phyloP scores from a whole-genome alignment of 2,888 invertebrate species.

The Caenorhabditis sp. region DNA sequence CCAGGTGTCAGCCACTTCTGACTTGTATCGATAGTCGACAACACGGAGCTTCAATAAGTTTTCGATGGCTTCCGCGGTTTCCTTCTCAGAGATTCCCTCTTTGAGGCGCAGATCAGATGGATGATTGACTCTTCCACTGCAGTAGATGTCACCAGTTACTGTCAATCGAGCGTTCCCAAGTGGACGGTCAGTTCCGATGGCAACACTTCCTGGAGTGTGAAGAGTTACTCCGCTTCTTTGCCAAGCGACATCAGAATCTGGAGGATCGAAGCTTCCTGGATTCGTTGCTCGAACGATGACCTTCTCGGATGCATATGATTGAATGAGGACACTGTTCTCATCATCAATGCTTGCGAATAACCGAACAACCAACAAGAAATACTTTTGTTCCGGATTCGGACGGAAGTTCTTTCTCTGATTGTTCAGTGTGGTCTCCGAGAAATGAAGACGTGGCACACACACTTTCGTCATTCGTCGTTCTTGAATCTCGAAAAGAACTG shows the following conservation, averaged over 20 bases:
- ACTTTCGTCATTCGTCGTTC: constrained; percentile 91
- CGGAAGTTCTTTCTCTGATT: constrained; percentile 99
- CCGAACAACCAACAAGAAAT: constrained; percentile 71
- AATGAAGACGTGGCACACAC: constrained; percentile 96
- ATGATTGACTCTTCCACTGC: constrained; percentile 92
- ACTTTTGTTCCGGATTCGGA: constrained; percentile 97
- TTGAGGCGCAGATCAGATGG: constrained; percentile 96
- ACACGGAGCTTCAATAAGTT: constrained; percentile 94
- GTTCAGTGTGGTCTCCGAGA: constrained; percentile 98
- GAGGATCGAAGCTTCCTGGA: constrained; percentile 94
- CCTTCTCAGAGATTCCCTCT: constrained; percentile 91
- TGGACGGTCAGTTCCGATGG: constrained; percentile 96
- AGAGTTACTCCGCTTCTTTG: constrained; percentile 91
- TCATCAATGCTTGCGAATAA: constrained; percentile 87
- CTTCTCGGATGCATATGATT: constrained; percentile 93
- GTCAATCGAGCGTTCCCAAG: constrained; percentile 89
- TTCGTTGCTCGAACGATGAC: constrained; percentile 99
- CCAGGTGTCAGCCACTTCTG: constrained; percentile 91
- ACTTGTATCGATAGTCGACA: constrained; percentile 89
- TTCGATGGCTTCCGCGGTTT: constrained; percentile 92
- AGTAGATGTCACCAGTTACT: constrained; percentile 94
- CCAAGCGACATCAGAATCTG: constrained; percentile 94
- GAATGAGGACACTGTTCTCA: constrained; percentile 81
- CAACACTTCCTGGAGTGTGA: constrained; percentile 92
- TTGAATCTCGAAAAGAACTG: constrained; percentile 75